phyloP scores from a whole-genome alignment of 1,140 invertebrate genomes.

The Dreissena polymorpha region DNA sequence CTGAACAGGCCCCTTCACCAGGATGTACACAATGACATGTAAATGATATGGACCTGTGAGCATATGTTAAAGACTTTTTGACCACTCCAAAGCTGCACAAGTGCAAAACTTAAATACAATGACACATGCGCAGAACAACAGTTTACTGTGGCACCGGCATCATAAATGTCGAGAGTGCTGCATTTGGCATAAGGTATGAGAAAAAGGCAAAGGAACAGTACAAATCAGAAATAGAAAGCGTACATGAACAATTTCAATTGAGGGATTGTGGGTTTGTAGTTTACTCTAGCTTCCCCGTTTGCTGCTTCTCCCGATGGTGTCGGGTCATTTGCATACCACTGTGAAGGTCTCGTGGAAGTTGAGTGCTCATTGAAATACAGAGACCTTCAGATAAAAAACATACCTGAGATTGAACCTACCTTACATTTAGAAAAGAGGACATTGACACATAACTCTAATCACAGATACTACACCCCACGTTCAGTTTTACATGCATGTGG shows the following conservation, averaged over 20 bases:
- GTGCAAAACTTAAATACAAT: neutral
- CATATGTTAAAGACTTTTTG: neutral
- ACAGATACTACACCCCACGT: too few species aligned
- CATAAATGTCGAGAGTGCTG: neutral
- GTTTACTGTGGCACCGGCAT: slow-evolving; percentile 14
- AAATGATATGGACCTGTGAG: neutral
- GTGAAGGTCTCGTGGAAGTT: slow-evolving; percentile 18
- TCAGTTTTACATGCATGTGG: neutral
- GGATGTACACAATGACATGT: neutral
- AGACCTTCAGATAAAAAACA: neutral
- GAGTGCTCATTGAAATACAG: slow-evolving; percentile 33
- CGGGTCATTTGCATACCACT: slow-evolving; percentile 11
- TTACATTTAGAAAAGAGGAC: too few species aligned
- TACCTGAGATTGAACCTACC: too few species aligned
- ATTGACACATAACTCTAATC: too few species aligned
- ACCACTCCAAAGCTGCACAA: neutral
- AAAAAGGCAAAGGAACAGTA: neutral
- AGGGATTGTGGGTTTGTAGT: slow-evolving; percentile 13
- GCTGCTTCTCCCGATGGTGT: slow-evolving; percentile 21
- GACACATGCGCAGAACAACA: too few species aligned
- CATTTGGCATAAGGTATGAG: too few species aligned
- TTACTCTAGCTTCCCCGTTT: slow-evolving; percentile 15
- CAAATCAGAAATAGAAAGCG: slow-evolving; percentile 3
- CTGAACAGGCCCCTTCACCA: slow-evolving; percentile 9
- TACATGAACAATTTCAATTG: neutral